Base-by-base conservation (phyloP, 2,888 invertebrate species). In the Mythimna loreyi region DNA sequence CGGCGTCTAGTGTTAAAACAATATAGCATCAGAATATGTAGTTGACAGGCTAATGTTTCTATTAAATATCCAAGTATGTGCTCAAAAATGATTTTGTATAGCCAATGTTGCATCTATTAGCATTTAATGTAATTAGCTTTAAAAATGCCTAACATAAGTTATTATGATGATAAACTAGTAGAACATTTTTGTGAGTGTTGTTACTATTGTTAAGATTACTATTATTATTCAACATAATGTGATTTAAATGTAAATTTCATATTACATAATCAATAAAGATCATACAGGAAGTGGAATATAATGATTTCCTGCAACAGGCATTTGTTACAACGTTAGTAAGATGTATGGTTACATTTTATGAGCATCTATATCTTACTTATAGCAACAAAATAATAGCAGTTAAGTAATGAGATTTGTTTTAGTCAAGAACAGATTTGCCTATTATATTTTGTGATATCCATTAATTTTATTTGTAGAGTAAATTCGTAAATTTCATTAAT, bases 361-460 rank as follows among this genome's bases (percentile, higher is more conserved):
- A 56, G 64, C 43, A 65, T 59, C 52, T 60, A 45, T 68, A 75
- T 49, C 52, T 53, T 45, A 55, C n/a, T 6, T 55, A 45, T 30
- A 69, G 56, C 56, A 61, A 40, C 36, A 53, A 73, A 65, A 65
- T 68, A 67, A 72, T 72, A 66, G n/a, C 43, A 45, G 64, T 57
- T 72, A 67, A 57, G 55, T n/a, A 53, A 65, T 85, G 86, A 89
- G 83, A 88, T 88, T 86, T 84, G 77, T 82, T 83, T 81, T 81
- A 85, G 85, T 71, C 73, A 78, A 80, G 71, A 81, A 71, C 77
- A 77, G 72, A 74, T 85, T 86, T 80, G 78, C 74, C 84, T 85
- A 83, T 57, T 75, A 52, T 74, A 86, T 82, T 87, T 89, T 92
- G 93, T 93, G 93, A 92, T 92, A 92, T 85, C n/a, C 69, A 45